These are phyloP conservation scores for Acestrorhynchus altus DNA, from an alignment of 2,797 vertebrate genomes.

Conservation along the genomic window DNA sequence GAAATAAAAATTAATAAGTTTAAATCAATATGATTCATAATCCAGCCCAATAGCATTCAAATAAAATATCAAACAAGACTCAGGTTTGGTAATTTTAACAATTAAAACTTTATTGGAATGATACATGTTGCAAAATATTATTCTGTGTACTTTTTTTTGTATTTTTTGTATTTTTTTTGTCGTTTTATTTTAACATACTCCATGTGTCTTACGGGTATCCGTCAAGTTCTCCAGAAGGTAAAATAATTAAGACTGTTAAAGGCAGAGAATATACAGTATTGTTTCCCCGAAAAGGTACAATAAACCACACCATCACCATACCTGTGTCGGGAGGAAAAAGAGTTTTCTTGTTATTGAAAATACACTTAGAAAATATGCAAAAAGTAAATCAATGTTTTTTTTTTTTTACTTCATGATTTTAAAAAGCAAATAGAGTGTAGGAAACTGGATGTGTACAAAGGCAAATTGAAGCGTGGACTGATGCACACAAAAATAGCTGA, in stretches of 20 bases:
- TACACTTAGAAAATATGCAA: slow-evolving; percentile 84
- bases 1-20: too few relatives aligned
- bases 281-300: slow-evolving; percentile 83
- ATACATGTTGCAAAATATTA: slow-evolving; percentile 91
- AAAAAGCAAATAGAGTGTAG: slow-evolving; percentile 78
- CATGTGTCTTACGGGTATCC: slow-evolving; percentile 85
- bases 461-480: slow-evolving; percentile 66
- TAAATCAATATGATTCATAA: too few relatives aligned
- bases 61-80: background rate
- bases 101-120: slow-evolving; percentile 91
- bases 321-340: slow-evolving; percentile 81
- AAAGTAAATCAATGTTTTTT: slow-evolving; percentile 73
- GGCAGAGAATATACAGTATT: slow-evolving; percentile 86
- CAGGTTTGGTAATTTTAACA: slow-evolving; percentile 79
- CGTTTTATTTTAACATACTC: slow-evolving; percentile 79
- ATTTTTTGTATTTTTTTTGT: slow-evolving; percentile 64
- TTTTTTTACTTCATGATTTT: slow-evolving; percentile 69
- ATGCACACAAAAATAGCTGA: slow-evolving; percentile 61
- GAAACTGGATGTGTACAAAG: slow-evolving; percentile 74
- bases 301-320: slow-evolving; percentile 85
- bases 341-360: slow-evolving; percentile 83
- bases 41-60: background rate
- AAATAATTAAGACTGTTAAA: slow-evolving; percentile 89
- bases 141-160: slow-evolving; percentile 75
- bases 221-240: slow-evolving; percentile 86